A percentile compares a stretch with the other conserved stretches of the same genome.
These are phyloP conservation scores for Drosophila mauritiana DNA, from an alignment of 1,140 invertebrate species.

Conservation along the genomic window DNA sequence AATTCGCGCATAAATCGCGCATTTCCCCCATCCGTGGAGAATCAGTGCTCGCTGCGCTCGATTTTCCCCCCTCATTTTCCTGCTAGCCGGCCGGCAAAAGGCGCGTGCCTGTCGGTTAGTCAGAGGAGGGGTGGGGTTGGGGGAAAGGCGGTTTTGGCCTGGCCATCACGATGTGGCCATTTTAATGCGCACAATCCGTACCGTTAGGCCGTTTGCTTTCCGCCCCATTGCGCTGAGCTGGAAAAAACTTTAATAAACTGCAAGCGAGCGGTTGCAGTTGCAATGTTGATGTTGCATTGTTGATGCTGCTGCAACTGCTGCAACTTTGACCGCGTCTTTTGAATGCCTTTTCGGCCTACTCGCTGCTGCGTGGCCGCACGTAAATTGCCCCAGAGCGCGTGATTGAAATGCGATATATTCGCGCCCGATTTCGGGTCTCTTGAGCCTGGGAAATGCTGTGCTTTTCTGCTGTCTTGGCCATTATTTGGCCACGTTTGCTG, in stretches of 20 bases:
- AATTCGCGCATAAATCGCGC: constrained; percentile 80
- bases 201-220: constrained; percentile 75
- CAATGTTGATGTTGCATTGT: constrained; percentile 26
- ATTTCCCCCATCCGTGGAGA: constrained; percentile 34
- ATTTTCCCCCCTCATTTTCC: neutral
- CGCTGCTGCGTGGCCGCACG: constrained; percentile 43
- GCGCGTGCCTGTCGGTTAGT: constrained; percentile 55
- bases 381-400: constrained; percentile 76
- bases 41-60: constrained; percentile 11
- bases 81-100: constrained; percentile 61
- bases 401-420: constrained; percentile 83
- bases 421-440: constrained; percentile 74
- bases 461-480: constrained; percentile 50
- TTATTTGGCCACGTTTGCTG: constrained; percentile 70
- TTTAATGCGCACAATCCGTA: constrained; percentile 78
- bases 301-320: constrained; percentile 9
- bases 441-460: constrained; percentile 74
- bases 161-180: constrained; percentile 77
- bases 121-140: neutral
- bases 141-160: constrained; percentile 12
- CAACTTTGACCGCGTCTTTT: constrained; percentile 28
- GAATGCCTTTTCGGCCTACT: constrained; percentile 30
- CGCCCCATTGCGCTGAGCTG: constrained; percentile 66
- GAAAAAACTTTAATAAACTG: constrained; percentile 76
- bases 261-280: constrained; percentile 52